These are phyloP conservation scores for Dermatemys mawii DNA, from an alignment of 2,113 vertebrate species.

Conservation along the genomic window DNA sequence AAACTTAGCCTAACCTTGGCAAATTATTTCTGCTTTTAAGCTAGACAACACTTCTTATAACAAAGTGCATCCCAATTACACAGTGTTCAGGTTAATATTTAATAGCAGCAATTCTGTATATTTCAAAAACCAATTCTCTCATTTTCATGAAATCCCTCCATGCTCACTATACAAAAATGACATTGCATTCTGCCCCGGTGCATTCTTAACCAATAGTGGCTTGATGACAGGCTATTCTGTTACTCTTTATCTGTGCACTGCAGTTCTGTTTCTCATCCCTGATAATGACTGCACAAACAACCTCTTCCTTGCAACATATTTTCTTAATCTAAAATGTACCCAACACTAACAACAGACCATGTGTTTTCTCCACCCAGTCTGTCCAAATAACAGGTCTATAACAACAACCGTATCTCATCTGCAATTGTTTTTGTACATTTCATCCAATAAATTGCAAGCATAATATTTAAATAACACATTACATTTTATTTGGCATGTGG, in stretches of 20 bases:
- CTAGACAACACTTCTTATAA: neutral
- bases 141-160: neutral
- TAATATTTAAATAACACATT: constrained; percentile 30
- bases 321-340: neutral
- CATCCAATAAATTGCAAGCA: neutral
- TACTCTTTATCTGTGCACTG: neutral
- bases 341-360: neutral
- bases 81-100: neutral
- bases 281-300: neutral
- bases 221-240: neutral
- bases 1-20: neutral
- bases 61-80: neutral
- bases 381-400: neutral
- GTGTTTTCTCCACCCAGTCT: neutral
- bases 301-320: neutral
- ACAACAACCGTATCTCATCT: neutral
- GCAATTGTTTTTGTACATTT: constrained; percentile 33
- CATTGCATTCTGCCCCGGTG: neutral
- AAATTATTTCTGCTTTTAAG: neutral
- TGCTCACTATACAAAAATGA: neutral
- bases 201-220: neutral
- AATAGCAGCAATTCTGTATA: constrained; percentile 14
- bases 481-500: constrained; percentile 31
- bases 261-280: neutral
- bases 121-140: neutral